Evolutionary conservation across 53 echinoderm and acorn worm species (phyloP).

Genomic region (Paracentrotus lividus): DNA sequence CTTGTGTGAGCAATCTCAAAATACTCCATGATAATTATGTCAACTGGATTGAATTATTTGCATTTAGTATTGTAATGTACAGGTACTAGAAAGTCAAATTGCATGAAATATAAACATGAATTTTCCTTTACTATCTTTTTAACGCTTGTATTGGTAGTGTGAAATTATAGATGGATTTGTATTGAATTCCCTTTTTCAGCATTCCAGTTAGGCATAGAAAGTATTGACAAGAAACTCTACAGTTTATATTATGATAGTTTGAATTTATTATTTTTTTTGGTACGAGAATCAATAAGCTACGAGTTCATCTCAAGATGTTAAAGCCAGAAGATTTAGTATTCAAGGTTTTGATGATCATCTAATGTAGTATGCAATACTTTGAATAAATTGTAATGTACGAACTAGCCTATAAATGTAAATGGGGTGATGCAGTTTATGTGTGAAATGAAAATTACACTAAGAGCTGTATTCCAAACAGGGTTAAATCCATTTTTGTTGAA

Average conservation of each 20-base stretch:
- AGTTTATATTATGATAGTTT: background rate
- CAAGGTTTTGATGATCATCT: background rate
- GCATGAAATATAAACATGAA: no score
- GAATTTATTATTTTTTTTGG: background rate
- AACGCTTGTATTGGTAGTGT: background rate
- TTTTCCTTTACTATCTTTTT: background rate
- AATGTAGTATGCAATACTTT: slow-evolving; percentile 30
- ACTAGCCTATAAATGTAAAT: background rate
- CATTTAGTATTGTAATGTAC: background rate
- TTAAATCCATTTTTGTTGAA: no score
- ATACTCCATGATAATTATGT: background rate
- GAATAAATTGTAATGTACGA: slow-evolving; percentile 21
- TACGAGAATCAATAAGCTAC: background rate
- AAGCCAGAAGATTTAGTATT: background rate
- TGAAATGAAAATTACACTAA: no score
- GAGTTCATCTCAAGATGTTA: background rate
- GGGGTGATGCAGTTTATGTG: no score
- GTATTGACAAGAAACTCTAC: background rate
- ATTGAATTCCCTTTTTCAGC: background rate
- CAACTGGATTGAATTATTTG: background rate
- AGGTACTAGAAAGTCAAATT: background rate
- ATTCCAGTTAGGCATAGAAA: background rate
- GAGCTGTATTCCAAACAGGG: no score
- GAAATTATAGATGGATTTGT: background rate
- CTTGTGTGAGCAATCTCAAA: background rate